phyloP scores from a whole-genome alignment of 2,797 vertebrate genomes.

The Melopsittacus undulatus region DNA sequence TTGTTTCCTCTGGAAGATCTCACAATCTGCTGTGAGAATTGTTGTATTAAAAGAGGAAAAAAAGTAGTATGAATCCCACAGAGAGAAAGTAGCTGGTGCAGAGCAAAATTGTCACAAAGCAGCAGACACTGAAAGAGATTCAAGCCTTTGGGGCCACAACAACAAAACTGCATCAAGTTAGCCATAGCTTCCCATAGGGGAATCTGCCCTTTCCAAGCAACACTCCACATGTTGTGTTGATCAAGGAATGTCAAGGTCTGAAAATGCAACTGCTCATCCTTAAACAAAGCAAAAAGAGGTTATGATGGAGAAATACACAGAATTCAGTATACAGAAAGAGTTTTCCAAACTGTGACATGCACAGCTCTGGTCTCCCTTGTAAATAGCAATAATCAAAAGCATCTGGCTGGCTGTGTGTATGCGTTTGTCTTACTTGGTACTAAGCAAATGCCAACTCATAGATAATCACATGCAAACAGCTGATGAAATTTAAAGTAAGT shows the following conservation, averaged over 20 bases:
- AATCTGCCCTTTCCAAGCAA: slow-evolving; percentile 20
- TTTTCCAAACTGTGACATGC: background rate
- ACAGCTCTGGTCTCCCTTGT: background rate
- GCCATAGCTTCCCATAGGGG: background rate
- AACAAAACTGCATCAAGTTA: background rate
- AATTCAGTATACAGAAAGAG: background rate
- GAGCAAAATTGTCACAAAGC: background rate
- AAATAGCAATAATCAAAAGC: slow-evolving; percentile 58
- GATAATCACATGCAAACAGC: background rate
- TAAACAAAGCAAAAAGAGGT: background rate
- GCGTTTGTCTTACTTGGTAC: background rate
- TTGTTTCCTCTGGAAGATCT: background rate
- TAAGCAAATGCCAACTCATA: slow-evolving; percentile 31
- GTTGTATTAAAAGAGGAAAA: background rate
- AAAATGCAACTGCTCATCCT: slow-evolving; percentile 1
- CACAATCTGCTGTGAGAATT: background rate
- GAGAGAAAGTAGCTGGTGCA: background rate
- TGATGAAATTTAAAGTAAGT: slow-evolving; percentile 4
- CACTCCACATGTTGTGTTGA: background rate
- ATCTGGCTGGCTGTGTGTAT: slow-evolving; percentile 14
- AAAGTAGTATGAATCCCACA: background rate
- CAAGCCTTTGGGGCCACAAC: background rate
- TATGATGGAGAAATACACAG: background rate
- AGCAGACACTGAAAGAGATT: background rate
- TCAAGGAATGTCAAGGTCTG: background rate